Percentiles rank a stretch among this genome's conserved stretches.
Evolutionary conservation across 2,113 vertebrate species (phyloP).

Genomic region (Sialia sialis): DNA sequence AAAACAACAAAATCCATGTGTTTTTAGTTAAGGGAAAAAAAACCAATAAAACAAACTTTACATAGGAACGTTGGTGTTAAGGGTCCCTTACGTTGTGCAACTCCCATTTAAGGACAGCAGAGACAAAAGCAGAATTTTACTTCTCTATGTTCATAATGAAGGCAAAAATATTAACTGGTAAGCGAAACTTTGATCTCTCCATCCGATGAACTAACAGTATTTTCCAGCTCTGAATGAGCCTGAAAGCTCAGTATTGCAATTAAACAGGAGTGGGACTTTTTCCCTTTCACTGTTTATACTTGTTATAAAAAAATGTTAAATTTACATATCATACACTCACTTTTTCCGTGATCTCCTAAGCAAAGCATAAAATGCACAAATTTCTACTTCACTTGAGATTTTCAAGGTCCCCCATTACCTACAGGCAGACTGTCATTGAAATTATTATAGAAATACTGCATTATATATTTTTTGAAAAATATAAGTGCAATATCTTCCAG

Average conservation of each 20-base stretch:
- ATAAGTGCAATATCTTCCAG: background rate
- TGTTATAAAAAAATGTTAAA: background rate
- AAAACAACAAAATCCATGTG: background rate
- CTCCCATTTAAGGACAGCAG: background rate
- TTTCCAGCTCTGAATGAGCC: background rate
- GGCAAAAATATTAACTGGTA: background rate
- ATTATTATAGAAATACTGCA: background rate
- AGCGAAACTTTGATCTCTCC: background rate
- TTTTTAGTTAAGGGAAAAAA: background rate
- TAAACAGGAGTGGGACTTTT: background rate
- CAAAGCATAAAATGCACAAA: background rate
- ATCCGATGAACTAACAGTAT: background rate
- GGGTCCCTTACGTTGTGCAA: fast-evolving
- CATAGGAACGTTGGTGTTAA: background rate
- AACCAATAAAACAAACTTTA: background rate
- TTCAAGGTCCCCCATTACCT: background rate
- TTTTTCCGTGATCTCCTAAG: background rate
- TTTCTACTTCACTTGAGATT: background rate
- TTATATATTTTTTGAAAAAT: background rate
- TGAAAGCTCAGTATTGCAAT: background rate
- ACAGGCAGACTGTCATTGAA: background rate
- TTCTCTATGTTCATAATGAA: background rate
- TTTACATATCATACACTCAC: background rate
- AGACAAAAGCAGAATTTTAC: background rate
- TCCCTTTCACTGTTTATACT: background rate